Percentiles rank a stretch among this genome's conserved stretches.
Conservation (phyloP, 2,888 invertebrate genomes). For the Heliconius sara region DNA sequence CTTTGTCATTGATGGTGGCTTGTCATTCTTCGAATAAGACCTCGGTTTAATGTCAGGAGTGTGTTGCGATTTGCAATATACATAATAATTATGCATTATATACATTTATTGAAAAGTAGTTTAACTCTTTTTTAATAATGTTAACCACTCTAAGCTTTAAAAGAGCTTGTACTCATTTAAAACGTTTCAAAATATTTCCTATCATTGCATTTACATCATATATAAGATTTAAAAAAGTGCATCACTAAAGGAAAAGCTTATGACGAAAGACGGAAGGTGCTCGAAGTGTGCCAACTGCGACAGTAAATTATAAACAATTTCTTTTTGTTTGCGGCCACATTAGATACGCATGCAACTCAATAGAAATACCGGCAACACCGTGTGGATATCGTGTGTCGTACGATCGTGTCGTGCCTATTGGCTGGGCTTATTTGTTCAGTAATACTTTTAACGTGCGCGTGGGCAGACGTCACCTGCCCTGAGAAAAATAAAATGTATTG, state of each 20-base stretch:
- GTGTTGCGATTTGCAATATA: not conserved
- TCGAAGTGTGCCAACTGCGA: slow-evolving; percentile 42
- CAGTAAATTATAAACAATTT: slow-evolving; percentile 38
- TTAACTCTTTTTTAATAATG: not conserved
- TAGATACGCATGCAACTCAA: slow-evolving; percentile 35
- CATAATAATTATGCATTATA: not conserved
- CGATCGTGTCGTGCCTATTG: slow-evolving; percentile 32
- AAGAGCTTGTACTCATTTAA: not conserved
- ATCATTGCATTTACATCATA: not conserved
- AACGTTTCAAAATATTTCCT: not conserved
- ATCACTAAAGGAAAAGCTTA: slow-evolving; percentile 8
- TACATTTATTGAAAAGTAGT: not conserved
- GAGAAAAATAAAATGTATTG: slow-evolving; percentile 26
- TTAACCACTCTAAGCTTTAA: not conserved
- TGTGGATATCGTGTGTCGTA: slow-evolving; percentile 26
- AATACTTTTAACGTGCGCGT: slow-evolving; percentile 60
- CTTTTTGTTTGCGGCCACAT: slow-evolving; percentile 37
- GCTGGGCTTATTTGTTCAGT: slow-evolving; percentile 57
- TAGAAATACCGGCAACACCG: slow-evolving; percentile 20
- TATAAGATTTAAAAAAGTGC: not conserved
- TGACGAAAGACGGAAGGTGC: slow-evolving; percentile 51
- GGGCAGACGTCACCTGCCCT: slow-evolving; percentile 56
- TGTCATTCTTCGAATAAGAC: slow-evolving; percentile 25
- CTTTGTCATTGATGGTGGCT: slow-evolving; percentile 19
- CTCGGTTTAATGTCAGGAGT: slow-evolving; percentile 7